Percentiles rank a stretch among this genome's conserved stretches.
Evolutionary conservation across 2,888 invertebrate genomes (phyloP).

Genomic region (Dynastes hyllus): DNA sequence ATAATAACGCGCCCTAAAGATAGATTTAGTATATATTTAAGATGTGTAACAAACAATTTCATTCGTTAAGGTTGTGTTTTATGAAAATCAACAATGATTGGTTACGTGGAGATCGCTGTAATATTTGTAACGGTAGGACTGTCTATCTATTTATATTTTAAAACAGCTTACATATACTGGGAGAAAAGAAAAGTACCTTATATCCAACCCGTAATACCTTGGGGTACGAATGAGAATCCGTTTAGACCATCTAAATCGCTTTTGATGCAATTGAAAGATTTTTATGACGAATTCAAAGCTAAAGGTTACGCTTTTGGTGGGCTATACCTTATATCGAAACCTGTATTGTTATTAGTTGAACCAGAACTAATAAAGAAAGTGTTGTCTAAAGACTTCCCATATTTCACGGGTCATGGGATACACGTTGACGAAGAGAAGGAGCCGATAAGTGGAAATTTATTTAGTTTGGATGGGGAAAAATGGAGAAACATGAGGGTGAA

Average conservation of each 20-base stretch:
- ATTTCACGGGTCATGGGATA: constrained; percentile 76
- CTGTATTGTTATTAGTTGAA: constrained; percentile 52
- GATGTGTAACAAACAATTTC: not conserved
- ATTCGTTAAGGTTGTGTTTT: not conserved
- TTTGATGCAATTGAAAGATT: not conserved
- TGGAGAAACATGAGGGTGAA: constrained; percentile 75
- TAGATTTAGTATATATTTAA: not conserved
- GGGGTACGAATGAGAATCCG: constrained; percentile 14
- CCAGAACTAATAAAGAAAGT: constrained; percentile 65
- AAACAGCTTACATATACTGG: constrained; percentile 6
- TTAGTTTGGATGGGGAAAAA: constrained; percentile 72
- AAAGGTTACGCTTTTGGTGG: constrained; percentile 52
- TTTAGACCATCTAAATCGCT: not conserved
- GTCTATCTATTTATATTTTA: not conserved
- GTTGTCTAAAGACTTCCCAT: constrained; percentile 74
- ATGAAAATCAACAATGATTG: constrained; percentile 8
- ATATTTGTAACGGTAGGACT: not conserved
- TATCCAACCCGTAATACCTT: constrained; percentile 10
- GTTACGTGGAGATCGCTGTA: not conserved
- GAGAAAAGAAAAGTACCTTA: constrained; percentile 22
- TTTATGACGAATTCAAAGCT: constrained; percentile 48
- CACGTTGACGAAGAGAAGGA: constrained; percentile 74
- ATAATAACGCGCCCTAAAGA: not conserved
- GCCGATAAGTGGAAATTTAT: constrained; percentile 74
- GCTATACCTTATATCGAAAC: constrained; percentile 50